Conservation (phyloP, 2,113 vertebrate genomes). For the Pelecanus crispus region DNA sequence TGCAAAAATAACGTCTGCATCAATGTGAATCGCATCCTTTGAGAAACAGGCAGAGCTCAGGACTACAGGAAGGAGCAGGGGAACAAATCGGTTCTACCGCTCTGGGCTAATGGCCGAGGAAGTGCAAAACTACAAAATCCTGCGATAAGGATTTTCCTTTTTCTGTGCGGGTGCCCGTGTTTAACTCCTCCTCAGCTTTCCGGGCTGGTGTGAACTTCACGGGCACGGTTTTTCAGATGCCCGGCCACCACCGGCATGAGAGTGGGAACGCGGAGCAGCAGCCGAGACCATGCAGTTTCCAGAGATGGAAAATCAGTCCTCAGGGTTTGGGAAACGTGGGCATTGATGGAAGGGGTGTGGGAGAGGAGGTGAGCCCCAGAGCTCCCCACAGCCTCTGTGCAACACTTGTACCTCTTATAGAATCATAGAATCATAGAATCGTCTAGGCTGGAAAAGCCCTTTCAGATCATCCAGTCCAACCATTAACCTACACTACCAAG, state of each 20-base stretch:
- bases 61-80: background rate
- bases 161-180: fast-evolving
- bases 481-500: too few species aligned
- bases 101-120: fast-evolving
- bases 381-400: background rate
- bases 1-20: background rate
- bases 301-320: fast-evolving
- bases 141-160: fast-evolving
- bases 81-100: fast-evolving
- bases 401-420: fast-evolving
- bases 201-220: background rate
- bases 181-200: background rate
- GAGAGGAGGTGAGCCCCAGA: background rate
- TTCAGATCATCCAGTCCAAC: too few species aligned
- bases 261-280: fast-evolving
- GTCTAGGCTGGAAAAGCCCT: too few species aligned
- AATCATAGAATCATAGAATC: too few species aligned
- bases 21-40: background rate
- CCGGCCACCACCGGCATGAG: fast-evolving
- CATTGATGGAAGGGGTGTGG: background rate
- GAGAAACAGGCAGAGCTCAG: background rate
- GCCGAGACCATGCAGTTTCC: fast-evolving
- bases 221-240: fast-evolving
- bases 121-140: fast-evolving
- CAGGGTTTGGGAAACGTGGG: background rate